Conservation (phyloP, 2,888 invertebrate genomes). For the Drosophila mayaguana region DNA sequence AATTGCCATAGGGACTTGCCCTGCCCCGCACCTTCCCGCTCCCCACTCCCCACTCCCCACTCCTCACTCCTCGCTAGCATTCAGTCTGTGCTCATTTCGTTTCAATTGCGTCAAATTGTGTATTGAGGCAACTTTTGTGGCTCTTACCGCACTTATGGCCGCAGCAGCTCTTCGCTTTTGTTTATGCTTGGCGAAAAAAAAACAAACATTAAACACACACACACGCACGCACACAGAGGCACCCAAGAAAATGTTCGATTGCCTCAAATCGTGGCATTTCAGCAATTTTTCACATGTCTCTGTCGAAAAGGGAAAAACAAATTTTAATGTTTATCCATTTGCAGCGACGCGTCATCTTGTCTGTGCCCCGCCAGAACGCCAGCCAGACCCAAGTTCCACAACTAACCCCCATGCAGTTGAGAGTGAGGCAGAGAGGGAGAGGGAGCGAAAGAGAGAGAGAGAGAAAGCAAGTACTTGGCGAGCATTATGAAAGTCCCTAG, state of each 20-base stretch:
- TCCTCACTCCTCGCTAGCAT: no score
- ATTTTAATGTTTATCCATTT: conserved; percentile 58
- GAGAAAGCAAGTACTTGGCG: conserved; percentile 25
- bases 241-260: conserved; percentile 57
- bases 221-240: conserved; percentile 22
- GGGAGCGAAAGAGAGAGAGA: background rate
- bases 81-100: conserved; percentile 64
- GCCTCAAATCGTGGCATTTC: conserved; percentile 63
- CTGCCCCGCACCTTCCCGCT: background rate
- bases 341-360: conserved; percentile 45
- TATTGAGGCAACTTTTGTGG: conserved; percentile 64
- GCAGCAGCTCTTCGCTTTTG: conserved; percentile 52
- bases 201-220: conserved; percentile 46
- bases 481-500: conserved; percentile 59
- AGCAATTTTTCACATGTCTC: conserved; percentile 64
- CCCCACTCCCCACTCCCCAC: no score
- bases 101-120: conserved; percentile 80
- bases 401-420: conserved; percentile 1
- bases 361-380: conserved; percentile 14
- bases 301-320: conserved; percentile 42
- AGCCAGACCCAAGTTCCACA: conserved; percentile 4
- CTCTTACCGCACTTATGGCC: conserved; percentile 58
- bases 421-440: no score
- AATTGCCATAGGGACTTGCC: conserved; percentile 21
- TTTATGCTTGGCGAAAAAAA: conserved; percentile 75